Evolutionary conservation across 2,797 vertebrate genomes (phyloP).

Genomic region (Caiman crocodilus): DNA sequence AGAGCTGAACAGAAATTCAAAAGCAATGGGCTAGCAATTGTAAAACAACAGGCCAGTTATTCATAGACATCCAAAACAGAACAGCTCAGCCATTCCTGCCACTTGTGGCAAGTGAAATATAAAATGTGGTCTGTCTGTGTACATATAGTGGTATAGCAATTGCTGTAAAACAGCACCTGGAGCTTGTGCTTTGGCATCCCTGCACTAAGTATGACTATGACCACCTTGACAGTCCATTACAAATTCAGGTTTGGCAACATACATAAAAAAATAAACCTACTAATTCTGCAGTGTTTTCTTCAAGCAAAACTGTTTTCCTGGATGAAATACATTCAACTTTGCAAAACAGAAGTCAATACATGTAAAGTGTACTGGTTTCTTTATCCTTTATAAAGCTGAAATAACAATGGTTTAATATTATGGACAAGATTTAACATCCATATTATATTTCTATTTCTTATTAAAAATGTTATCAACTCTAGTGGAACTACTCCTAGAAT

Average conservation of each 20-base stretch:
- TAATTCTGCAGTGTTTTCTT: constrained; percentile 53
- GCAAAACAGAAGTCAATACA: not conserved
- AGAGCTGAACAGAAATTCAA: not conserved
- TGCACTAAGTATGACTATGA: not conserved
- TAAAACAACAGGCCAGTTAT: not conserved
- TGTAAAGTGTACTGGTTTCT: constrained; percentile 18
- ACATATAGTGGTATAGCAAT: not conserved
- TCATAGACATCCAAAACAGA: not conserved
- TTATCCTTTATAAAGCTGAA: constrained; percentile 47
- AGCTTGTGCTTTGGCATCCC: not conserved
- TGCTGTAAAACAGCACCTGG: not conserved
- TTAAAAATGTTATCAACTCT: constrained; percentile 51
- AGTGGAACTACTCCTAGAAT: constrained; percentile 68
- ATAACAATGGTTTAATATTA: constrained; percentile 26
- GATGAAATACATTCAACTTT: not conserved
- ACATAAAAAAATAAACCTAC: constrained; percentile 17
- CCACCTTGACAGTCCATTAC: constrained; percentile 1
- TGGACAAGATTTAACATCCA: constrained; percentile 51
- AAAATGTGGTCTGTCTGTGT: not conserved
- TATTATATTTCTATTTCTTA: not conserved
- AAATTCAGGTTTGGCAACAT: constrained; percentile 12
- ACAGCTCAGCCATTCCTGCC: fast-evolving
- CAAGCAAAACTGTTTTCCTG: constrained; percentile 1
- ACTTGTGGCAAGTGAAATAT: not conserved
- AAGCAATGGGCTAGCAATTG: not conserved